Conservation (phyloP, 2,888 invertebrate genomes). For the Petrolisthes cinctipes region DNA sequence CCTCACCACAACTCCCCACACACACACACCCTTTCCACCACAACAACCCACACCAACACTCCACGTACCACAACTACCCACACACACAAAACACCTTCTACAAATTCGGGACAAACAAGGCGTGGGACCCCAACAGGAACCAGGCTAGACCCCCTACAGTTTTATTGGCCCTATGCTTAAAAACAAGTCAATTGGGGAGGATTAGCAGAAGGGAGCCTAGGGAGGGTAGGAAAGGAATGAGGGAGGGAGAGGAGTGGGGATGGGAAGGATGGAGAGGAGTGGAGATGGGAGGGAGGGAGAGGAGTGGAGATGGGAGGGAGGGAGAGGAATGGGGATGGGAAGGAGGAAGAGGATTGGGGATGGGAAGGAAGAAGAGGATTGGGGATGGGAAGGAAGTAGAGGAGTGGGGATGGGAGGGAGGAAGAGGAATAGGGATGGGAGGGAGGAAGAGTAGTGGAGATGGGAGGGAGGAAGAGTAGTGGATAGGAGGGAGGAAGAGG, state of each 20-base stretch:
- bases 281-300: neutral
- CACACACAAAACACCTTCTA: slow-evolving; percentile 11
- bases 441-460: too few species aligned
- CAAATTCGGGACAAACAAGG: slow-evolving; percentile 43
- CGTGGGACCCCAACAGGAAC: neutral
- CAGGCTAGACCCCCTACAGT: slow-evolving; percentile 22
- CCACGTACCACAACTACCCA: slow-evolving; percentile 2
- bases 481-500: too few species aligned
- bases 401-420: too few species aligned
- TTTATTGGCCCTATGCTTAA: slow-evolving; percentile 57
- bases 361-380: too few species aligned
- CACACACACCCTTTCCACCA: neutral
- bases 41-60: neutral
- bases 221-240: neutral
- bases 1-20: too few species aligned
- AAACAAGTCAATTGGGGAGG: slow-evolving; percentile 57
- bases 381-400: too few species aligned
- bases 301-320: neutral
- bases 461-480: too few species aligned
- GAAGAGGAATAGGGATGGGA: too few species aligned
- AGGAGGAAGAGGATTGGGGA: neutral
- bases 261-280: neutral
- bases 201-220: slow-evolving; percentile 47
- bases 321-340: too few species aligned
- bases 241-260: neutral